Conservation (phyloP, 2,113 vertebrate genomes). For the Antigone vipio region DNA sequence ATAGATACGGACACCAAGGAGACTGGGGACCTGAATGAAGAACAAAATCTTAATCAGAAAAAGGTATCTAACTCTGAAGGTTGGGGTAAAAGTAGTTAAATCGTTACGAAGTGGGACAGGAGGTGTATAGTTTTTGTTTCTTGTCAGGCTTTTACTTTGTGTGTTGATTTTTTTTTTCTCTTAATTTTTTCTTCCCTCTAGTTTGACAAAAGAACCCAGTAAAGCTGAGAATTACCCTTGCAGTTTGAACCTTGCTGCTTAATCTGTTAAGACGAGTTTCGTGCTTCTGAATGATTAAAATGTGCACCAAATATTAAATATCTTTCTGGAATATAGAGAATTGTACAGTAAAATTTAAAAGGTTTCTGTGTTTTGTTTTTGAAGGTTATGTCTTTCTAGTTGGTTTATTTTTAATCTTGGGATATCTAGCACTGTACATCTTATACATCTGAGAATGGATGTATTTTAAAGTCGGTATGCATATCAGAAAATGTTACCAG, state of each 20-base stretch:
- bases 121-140: background rate
- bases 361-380: background rate
- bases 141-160: background rate
- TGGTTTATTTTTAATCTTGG: background rate
- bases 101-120: background rate
- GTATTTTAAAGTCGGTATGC: background rate
- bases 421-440: background rate
- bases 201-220: background rate
- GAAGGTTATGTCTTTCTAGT: background rate
- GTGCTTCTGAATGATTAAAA: background rate
- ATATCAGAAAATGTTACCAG: background rate
- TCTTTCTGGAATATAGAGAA: background rate
- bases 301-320: background rate
- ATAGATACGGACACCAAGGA: constrained; percentile 84
- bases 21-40: constrained; percentile 80
- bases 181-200: background rate
- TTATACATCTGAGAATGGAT: background rate
- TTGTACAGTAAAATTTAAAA: background rate
- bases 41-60: constrained; percentile 79
- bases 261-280: background rate
- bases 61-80: constrained; percentile 80
- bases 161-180: too few species aligned
- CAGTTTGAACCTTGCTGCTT: background rate
- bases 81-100: background rate
- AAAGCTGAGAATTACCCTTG: background rate